Evolutionary conservation across 2,113 vertebrate species (phyloP).

Genomic region (Hemiscyllium ocellatum): DNA sequence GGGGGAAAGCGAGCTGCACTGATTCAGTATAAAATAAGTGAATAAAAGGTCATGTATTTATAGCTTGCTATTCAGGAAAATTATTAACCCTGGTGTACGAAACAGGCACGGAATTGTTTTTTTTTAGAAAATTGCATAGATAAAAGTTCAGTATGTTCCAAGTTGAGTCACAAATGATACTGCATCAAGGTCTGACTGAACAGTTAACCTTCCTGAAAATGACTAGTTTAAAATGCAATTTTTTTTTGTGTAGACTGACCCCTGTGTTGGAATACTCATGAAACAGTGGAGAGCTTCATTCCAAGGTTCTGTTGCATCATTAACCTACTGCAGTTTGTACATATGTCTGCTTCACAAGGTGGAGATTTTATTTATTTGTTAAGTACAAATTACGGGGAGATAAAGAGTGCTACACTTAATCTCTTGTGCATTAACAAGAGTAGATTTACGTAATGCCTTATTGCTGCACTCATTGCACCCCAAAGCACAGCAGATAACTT

Average conservation of each 20-base stretch:
- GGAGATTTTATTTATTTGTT: conserved; percentile 1
- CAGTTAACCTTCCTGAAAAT: background rate
- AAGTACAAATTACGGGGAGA: background rate
- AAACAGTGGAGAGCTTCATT: background rate
- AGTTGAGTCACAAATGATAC: background rate
- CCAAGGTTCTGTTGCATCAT: background rate
- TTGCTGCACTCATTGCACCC: background rate
- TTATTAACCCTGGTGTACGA: too few relatives aligned
- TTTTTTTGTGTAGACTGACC: background rate
- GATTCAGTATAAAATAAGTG: too few relatives aligned
- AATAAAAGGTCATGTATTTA: too few relatives aligned
- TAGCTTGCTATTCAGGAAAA: too few relatives aligned
- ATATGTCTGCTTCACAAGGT: conserved; percentile 7
- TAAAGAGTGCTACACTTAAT: background rate
- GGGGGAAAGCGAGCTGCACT: too few relatives aligned
- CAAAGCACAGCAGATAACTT: background rate
- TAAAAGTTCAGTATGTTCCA: background rate
- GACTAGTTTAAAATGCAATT: background rate
- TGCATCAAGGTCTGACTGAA: background rate
- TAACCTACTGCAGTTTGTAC: background rate
- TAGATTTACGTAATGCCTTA: background rate
- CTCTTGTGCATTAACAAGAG: background rate
- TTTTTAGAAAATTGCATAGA: background rate
- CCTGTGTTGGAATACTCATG: background rate
- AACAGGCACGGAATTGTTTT: background rate